A percentile compares a stretch with the other conserved stretches of the same genome.
Evolutionary conservation across 2,113 vertebrate genomes (phyloP).

Genomic region (Python bivittatus): DNA sequence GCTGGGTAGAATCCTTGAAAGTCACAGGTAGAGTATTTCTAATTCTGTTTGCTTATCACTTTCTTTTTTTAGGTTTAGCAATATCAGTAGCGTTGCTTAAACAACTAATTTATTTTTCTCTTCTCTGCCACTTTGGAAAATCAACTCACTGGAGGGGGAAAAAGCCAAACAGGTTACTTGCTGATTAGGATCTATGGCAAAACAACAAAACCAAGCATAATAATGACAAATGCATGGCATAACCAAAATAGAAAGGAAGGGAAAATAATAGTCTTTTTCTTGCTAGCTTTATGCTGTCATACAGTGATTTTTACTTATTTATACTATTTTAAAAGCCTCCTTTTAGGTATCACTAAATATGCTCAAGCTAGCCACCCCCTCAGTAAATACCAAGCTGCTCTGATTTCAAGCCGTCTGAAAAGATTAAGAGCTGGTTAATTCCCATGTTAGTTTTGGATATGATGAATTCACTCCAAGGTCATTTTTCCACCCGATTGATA

Average conservation of each 20-base stretch:
- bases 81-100: neutral
- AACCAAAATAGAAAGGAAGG: constrained; percentile 54
- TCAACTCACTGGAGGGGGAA: constrained; percentile 56
- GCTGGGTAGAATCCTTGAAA: neutral
- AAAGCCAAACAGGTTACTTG: neutral
- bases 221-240: constrained; percentile 55
- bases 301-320: constrained; percentile 38
- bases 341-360: neutral
- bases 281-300: neutral
- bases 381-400: neutral
- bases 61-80: neutral
- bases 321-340: neutral
- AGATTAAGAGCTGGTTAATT: neutral
- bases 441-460: neutral
- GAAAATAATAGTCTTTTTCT: constrained; percentile 34
- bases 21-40: neutral
- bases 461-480: neutral
- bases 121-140: constrained; percentile 62
- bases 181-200: constrained; percentile 45
- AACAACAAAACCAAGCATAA: constrained; percentile 48
- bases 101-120: constrained; percentile 42
- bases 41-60: neutral
- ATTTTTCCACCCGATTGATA: neutral
- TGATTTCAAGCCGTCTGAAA: neutral
- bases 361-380: neutral